phyloP scores from a whole-genome alignment of 35 echinoderm and acorn worm genomes.

The Stichopus chloronotus region DNA sequence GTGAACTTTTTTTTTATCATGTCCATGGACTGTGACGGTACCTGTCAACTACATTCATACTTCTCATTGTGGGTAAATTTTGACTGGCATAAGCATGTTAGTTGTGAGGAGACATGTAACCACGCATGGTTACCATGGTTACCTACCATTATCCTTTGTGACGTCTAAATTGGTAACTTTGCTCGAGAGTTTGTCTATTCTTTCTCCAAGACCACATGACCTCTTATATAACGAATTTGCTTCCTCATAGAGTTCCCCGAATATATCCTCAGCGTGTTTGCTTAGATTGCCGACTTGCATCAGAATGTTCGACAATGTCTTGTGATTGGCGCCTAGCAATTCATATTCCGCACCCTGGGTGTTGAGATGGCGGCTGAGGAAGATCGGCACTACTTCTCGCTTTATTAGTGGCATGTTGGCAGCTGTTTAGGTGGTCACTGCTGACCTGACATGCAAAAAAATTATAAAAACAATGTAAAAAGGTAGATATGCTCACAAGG shows the following conservation, averaged over 20 bases:
- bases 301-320: constrained; percentile 81
- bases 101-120: too few relatives aligned
- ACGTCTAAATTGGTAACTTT: constrained; percentile 95
- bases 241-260: constrained; percentile 92
- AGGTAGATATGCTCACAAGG: too few relatives aligned
- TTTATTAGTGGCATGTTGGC: constrained; percentile 94
- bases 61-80: too few relatives aligned
- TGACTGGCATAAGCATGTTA: too few relatives aligned
- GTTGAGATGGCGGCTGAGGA: constrained; percentile 81
- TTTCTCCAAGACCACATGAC: constrained; percentile 81
- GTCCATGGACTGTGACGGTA: too few relatives aligned
- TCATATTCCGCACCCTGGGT: constrained; percentile 70
- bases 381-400: constrained; percentile 87
- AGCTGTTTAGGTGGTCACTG: constrained; percentile 26
- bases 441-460: background rate
- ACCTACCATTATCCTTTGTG: constrained; percentile 91
- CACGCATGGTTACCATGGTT: too few relatives aligned
- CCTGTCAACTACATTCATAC: too few relatives aligned
- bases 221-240: constrained; percentile 76
- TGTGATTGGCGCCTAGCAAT: constrained; percentile 84
- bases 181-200: constrained; percentile 89
- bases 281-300: constrained; percentile 90
- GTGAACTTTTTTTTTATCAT: too few relatives aligned
- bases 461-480: too few relatives aligned
- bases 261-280: constrained; percentile 99